A percentile compares a stretch with the other conserved stretches of the same genome.
Conservation (phyloP, 2,797 vertebrate genomes). For the Malacoraja senta region DNA sequence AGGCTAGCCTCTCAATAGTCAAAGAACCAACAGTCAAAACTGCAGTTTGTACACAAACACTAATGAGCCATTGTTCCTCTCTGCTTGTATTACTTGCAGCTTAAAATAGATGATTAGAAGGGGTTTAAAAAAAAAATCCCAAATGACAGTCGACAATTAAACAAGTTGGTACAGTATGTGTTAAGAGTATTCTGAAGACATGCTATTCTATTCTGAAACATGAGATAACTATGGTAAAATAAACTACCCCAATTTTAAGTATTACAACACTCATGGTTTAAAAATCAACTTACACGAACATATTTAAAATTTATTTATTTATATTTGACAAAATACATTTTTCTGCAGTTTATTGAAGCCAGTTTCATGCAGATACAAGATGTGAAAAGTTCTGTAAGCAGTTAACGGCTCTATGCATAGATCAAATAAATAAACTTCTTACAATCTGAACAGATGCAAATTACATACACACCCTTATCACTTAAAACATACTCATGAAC, state of each 20-base stretch:
- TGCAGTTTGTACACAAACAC: neutral
- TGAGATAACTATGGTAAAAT: neutral
- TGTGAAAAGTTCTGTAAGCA: neutral
- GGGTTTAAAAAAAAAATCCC: neutral
- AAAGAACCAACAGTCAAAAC: neutral
- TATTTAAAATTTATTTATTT: conserved; percentile 36
- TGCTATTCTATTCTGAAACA: neutral
- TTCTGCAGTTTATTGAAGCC: conserved; percentile 31
- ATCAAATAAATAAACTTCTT: conserved; percentile 36
- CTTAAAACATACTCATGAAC: conserved; percentile 4
- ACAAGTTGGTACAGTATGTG: neutral
- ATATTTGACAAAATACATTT: conserved; percentile 38
- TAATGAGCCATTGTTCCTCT: no score
- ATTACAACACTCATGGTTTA: neutral
- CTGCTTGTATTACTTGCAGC: no score
- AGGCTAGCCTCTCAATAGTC: neutral
- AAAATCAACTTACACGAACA: neutral
- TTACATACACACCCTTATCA: neutral
- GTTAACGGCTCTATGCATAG: neutral
- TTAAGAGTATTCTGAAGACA: neutral
- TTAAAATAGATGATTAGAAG: neutral
- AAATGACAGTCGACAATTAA: neutral
- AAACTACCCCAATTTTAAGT: neutral
- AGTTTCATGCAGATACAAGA: conserved; percentile 36
- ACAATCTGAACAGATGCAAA: conserved; percentile 10